Evolutionary conservation across 1,140 invertebrate genomes (phyloP).

Genomic region (Psix sp.): DNA sequence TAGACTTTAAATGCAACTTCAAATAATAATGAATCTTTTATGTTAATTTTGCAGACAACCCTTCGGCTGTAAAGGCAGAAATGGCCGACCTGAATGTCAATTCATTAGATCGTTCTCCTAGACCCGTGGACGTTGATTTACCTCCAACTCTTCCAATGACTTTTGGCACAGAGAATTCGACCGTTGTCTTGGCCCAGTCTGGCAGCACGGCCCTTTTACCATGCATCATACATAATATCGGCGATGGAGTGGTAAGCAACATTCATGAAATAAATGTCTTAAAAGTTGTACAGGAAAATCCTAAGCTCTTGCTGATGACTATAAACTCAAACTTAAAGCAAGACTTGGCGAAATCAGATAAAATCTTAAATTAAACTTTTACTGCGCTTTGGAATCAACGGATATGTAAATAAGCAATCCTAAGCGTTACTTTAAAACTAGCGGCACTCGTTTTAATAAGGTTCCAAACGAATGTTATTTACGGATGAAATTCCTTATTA

Average conservation of each 20-base stretch:
- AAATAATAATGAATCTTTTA: slow-evolving; percentile 52
- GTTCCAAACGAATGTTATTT: too few species aligned
- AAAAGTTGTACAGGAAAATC: slow-evolving; percentile 15
- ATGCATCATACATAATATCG: slow-evolving; percentile 88
- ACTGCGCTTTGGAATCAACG: background rate
- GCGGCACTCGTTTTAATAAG: slow-evolving; percentile 25
- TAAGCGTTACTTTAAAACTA: slow-evolving; percentile 27
- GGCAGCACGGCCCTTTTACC: slow-evolving; percentile 88
- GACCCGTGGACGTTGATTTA: slow-evolving; percentile 69
- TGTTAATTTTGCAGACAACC: slow-evolving; percentile 61
- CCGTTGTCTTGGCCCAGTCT: slow-evolving; percentile 86
- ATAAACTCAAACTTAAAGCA: slow-evolving; percentile 26
- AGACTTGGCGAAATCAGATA: slow-evolving; percentile 18
- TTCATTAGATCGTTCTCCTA: slow-evolving; percentile 67
- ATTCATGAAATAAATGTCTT: slow-evolving; percentile 25
- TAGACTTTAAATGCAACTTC: slow-evolving; percentile 24
- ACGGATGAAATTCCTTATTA: too few species aligned
- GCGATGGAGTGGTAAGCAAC: slow-evolving; percentile 88
- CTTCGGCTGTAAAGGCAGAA: slow-evolving; percentile 65
- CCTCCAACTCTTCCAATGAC: slow-evolving; percentile 78
- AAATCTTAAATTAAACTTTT: slow-evolving; percentile 27
- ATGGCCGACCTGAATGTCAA: slow-evolving; percentile 68
- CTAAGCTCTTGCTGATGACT: slow-evolving; percentile 20
- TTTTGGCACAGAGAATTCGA: slow-evolving; percentile 90
- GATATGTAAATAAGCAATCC: slow-evolving; percentile 39